Evolutionary conservation across 2,797 vertebrate species (phyloP).

Genomic region (Sorex maritimensis): DNA sequence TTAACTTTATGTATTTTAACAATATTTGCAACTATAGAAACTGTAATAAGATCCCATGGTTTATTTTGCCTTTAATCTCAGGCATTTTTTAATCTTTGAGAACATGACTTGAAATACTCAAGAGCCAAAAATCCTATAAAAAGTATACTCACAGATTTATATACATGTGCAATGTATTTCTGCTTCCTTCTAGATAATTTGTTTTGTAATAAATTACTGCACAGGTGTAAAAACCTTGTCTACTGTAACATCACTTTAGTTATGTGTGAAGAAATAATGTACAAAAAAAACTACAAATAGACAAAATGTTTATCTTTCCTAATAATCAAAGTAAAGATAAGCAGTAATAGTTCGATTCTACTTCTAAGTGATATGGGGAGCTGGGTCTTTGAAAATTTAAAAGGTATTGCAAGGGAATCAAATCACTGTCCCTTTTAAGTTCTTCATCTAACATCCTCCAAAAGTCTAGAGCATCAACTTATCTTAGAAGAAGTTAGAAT

Average conservation of each 20-base stretch:
- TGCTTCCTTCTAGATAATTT: constrained; percentile 99
- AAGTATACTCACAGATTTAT: constrained; percentile 99
- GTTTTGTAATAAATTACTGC: constrained; percentile 99
- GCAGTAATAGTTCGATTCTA: not conserved
- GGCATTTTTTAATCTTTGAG: constrained; percentile 99
- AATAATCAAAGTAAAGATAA: not conserved
- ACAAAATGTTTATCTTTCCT: not conserved
- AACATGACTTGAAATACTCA: constrained; percentile 99
- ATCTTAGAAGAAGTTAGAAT: constrained; percentile 36
- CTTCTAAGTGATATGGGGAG: not conserved
- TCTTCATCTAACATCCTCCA: not conserved
- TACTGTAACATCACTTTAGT: constrained; percentile 99
- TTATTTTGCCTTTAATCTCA: constrained; percentile 96
- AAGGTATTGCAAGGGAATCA: not conserved
- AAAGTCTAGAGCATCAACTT: not conserved
- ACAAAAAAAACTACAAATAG: constrained; percentile 94
- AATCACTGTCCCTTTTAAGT: not conserved
- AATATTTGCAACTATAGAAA: not conserved
- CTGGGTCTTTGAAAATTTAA: not conserved
- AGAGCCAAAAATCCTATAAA: constrained; percentile 99
- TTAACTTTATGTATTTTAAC: not conserved
- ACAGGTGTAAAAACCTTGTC: constrained; percentile 99
- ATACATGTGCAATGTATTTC: constrained; percentile 99
- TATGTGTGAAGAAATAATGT: constrained; percentile 98
- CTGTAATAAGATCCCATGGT: constrained; percentile 94